phyloP scores from a whole-genome alignment of 64 coral and sea anemone genomes.

The Actinia tenebrosa region DNA sequence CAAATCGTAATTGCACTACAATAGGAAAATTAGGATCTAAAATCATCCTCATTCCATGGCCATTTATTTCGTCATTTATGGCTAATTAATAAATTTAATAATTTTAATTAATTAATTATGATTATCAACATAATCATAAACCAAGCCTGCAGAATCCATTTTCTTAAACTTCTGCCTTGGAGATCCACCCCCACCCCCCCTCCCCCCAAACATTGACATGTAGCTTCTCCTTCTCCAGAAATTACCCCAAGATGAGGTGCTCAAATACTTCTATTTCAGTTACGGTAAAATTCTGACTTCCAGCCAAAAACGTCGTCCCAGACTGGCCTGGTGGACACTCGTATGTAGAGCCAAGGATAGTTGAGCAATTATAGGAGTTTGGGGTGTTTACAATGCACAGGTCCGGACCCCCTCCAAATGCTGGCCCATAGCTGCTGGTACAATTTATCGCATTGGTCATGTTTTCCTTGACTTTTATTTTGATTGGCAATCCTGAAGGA shows the following conservation, averaged over 20 bases:
- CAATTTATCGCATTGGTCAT: conserved; percentile 25
- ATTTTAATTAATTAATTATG: no score
- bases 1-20: no score
- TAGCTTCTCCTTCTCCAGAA: neutral
- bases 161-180: no score
- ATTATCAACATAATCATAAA: no score
- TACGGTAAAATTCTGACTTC: neutral
- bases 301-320: conserved; percentile 16
- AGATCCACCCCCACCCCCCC: no score
- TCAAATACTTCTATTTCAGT: conserved; percentile 39
- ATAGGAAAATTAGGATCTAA: no score
- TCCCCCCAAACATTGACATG: no score
- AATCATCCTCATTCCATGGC: no score
- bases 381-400: conserved; percentile 18
- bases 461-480: conserved; percentile 14
- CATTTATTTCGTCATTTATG: no score
- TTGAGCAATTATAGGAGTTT: conserved; percentile 8
- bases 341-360: neutral
- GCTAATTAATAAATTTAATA: no score
- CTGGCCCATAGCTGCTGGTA: conserved; percentile 20
- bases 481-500: conserved; percentile 23
- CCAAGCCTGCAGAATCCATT: no score
- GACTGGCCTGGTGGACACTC: conserved; percentile 10
- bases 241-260: neutral
- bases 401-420: conserved; percentile 47